Conservation (phyloP, 2,113 vertebrate species). For the Jaculus jaculus region DNA sequence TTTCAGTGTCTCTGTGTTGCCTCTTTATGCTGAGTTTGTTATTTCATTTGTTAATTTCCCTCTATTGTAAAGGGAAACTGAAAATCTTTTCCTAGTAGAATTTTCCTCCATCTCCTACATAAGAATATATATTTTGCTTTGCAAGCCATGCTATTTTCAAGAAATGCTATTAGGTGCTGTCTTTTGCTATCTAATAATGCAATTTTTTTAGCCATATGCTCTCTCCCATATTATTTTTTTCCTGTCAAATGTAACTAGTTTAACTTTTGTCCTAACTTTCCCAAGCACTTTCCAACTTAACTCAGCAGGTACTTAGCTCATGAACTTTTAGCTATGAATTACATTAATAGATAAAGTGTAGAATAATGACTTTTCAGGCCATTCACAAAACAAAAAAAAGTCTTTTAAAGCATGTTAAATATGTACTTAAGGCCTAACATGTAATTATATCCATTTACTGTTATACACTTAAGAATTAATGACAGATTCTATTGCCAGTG, state of each 20-base stretch:
- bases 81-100: neutral
- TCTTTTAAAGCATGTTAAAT: neutral
- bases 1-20: neutral
- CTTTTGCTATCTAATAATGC: neutral
- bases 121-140: neutral
- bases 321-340: neutral
- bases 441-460: neutral
- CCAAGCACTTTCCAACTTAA: neutral
- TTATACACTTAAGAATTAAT: neutral
- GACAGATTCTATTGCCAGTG: neutral
- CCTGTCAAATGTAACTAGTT: neutral
- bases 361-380: neutral
- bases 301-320: neutral
- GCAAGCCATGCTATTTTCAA: neutral
- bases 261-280: neutral
- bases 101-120: neutral
- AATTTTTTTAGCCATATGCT: neutral
- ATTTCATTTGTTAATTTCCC: neutral
- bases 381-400: neutral
- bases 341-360: neutral
- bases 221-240: neutral
- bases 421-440: neutral
- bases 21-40: neutral
- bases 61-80: neutral
- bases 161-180: neutral